Conservation (phyloP, 1,140 invertebrate species). For the Drosophila nannoptera region DNA sequence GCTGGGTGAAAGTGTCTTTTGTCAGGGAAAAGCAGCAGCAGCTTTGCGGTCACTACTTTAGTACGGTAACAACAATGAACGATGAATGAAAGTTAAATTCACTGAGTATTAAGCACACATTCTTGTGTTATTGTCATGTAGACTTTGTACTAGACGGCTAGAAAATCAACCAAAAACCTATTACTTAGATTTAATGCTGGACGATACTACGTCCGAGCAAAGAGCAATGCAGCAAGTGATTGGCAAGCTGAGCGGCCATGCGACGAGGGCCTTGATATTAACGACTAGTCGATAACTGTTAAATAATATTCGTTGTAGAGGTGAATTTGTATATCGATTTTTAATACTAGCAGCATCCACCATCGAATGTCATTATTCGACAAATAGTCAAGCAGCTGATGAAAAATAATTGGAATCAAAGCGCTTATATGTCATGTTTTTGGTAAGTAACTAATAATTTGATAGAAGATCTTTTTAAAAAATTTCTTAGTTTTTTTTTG, state of each 20-base stretch:
- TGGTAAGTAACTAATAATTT: conserved; percentile 41
- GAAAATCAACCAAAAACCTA: conserved; percentile 20
- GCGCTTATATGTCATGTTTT: conserved; percentile 44
- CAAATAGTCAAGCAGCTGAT: conserved; percentile 22
- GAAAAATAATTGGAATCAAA: conserved; percentile 11
- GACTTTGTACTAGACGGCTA: conserved; percentile 55
- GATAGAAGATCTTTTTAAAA: background rate
- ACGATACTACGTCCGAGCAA: conserved; percentile 73
- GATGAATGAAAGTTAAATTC: conserved; percentile 63
- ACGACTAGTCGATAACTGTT: conserved; percentile 6
- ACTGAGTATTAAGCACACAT: conserved; percentile 61
- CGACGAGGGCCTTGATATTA: conserved; percentile 5
- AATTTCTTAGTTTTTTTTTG: background rate
- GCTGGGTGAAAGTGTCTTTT: conserved; percentile 61
- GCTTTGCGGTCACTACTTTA: conserved; percentile 55
- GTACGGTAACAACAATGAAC: conserved; percentile 21
- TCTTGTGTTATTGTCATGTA: conserved; percentile 56
- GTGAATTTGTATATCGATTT: background rate
- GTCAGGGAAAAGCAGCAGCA: conserved; percentile 34
- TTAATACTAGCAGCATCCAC: background rate
- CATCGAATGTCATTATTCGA: background rate
- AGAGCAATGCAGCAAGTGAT: conserved; percentile 30
- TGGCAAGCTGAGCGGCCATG: conserved; percentile 10
- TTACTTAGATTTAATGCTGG: conserved; percentile 50
- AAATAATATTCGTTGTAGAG: conserved; percentile 8